phyloP scores from a whole-genome alignment of 1,140 invertebrate genomes.

The Pseudoatta argentina region DNA sequence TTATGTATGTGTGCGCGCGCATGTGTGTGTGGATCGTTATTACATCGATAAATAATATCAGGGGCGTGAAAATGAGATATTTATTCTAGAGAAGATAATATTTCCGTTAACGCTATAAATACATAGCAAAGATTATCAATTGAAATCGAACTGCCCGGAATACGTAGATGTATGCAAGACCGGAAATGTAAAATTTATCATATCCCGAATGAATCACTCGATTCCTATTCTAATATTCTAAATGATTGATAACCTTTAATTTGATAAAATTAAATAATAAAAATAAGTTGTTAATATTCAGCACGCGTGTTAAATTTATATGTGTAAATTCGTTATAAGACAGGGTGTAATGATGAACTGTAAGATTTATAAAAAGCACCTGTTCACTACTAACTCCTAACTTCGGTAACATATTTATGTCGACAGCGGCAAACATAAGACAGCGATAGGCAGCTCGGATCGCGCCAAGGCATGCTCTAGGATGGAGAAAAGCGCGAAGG shows the following conservation, averaged over 20 bases:
- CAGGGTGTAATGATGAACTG: not conserved
- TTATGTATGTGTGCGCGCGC: too few relatives aligned
- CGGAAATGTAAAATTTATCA: not conserved
- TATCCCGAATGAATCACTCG: not conserved
- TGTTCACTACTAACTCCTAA: not conserved
- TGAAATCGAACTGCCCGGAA: not conserved
- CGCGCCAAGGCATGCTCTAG: constrained; percentile 29
- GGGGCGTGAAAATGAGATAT: not conserved
- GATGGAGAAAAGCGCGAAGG: constrained; percentile 53
- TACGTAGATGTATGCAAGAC: not conserved
- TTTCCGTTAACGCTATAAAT: not conserved
- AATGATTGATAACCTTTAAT: too few relatives aligned
- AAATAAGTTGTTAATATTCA: not conserved
- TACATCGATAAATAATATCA: constrained; percentile 37
- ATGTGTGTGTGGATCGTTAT: not conserved
- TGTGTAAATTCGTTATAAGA: not conserved
- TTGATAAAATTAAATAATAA: not conserved
- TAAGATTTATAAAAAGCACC: constrained; percentile 8
- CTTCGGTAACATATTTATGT: constrained; percentile 48
- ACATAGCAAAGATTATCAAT: not conserved
- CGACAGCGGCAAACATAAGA: constrained; percentile 37
- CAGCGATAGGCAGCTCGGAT: constrained; percentile 35
- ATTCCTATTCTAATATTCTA: too few relatives aligned
- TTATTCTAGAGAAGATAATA: not conserved
- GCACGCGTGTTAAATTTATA: not conserved